Evolutionary conservation across 2,113 vertebrate species (phyloP), one percentile per base, ranked within the genome.

Genomic region (Progne subis): DNA sequence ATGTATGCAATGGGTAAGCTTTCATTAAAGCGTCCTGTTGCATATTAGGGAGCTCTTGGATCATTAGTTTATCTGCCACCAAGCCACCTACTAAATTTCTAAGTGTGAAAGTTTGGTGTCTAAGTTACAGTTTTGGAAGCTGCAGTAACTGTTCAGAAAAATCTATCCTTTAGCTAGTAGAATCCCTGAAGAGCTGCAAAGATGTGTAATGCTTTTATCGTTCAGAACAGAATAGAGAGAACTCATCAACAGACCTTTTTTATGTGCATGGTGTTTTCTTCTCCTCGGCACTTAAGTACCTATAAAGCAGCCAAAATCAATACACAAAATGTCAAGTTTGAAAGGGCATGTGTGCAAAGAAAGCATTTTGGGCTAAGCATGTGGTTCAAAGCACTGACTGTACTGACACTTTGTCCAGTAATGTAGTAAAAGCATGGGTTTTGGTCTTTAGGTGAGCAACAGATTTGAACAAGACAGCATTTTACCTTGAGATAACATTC

Each of bases 261-360:
- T 70, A 56, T 47, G n/a, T 61, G 21, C n/a, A 10, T 60, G 26
- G 68, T 89, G 49, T 71, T 89, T 94, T 71, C 61, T 94, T 84
- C 53, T 56, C 19, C 77, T 85, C 65, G 71, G 77, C 37, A 72
- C 49, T 71, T 82, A 47, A 67, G 41, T 76, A 50, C 61, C 74
- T 76, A 17, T 75, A 72, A 89, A 87, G 41, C 50, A 65, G 53
- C 53, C 37, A 94, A 89, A 92, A 89, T 72, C 86, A 89, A 91
- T 69, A 84, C 78, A 53, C 20, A 12, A 92, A 94, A 97, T 89
- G 81, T 69, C 83, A 84, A 31, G 28, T 86, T 78, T 84, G 61
- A 95, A 94, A 95, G 74, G 74, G 78, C 57, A 34, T 46, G 23
- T 85, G 53, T 69, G 70, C 34, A 41, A 74, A 80, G 70, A 55